These are phyloP conservation scores for Tribolium castaneum DNA, from an alignment of 1,140 invertebrate genomes.

Conservation along the genomic window DNA sequence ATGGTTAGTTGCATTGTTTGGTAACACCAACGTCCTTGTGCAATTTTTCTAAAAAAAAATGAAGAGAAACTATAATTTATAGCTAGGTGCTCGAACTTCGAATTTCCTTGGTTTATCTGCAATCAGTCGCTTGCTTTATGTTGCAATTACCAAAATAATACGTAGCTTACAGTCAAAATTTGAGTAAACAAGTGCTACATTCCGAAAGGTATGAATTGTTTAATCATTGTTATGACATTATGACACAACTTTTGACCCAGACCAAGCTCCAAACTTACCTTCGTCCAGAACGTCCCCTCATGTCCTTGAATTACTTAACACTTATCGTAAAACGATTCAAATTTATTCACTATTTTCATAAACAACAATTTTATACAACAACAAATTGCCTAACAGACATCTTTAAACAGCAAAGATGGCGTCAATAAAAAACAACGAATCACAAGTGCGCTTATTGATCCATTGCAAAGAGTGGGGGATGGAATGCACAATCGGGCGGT, in stretches of 20 bases:
- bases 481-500: not conserved
- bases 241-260: not conserved
- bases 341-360: conserved; percentile 6
- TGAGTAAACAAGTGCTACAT: not conserved
- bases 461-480: not conserved
- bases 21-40: too few species aligned
- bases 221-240: not conserved
- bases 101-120: too few species aligned
- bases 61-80: too few species aligned
- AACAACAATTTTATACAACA: conserved; percentile 18
- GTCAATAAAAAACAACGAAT: not conserved
- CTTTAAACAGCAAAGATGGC: conserved; percentile 7
- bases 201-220: too few species aligned
- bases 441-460: not conserved
- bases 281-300: conserved; percentile 54
- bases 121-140: too few species aligned
- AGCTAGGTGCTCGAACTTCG: too few species aligned
- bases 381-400: conserved; percentile 6
- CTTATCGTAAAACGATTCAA: not conserved
- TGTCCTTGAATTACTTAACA: conserved; percentile 23
- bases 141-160: too few species aligned
- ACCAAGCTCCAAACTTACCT: conserved; percentile 45
- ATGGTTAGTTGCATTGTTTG: too few species aligned
- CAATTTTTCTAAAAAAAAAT: too few species aligned
- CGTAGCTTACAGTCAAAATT: too few species aligned